phyloP scores from a whole-genome alignment of 2,888 invertebrate genomes.

The Leucophenga maculata region DNA sequence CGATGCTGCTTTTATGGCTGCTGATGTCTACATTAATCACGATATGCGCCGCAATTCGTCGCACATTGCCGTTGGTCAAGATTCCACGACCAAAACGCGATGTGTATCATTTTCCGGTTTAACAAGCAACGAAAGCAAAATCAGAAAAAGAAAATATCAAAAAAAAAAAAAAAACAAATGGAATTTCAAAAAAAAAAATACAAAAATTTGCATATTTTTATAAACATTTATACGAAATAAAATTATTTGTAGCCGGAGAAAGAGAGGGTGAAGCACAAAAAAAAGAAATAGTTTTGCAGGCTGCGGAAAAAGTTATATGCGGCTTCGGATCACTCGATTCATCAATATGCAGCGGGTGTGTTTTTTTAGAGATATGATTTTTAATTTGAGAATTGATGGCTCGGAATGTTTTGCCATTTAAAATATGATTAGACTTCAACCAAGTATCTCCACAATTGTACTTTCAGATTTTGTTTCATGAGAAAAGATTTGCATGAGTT shows the following conservation, averaged over 20 bases:
- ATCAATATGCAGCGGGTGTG: no score
- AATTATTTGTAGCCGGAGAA: background rate
- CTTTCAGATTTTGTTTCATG: no score
- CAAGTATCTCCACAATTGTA: no score
- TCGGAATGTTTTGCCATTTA: no score
- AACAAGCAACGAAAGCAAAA: background rate
- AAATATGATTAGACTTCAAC: no score
- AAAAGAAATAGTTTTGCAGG: background rate
- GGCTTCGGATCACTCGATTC: no score
- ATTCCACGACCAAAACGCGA: constrained; percentile 15
- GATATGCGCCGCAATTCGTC: constrained; percentile 13
- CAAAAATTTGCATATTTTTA: constrained; percentile 34
- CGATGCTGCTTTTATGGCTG: no score
- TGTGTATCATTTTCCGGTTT: constrained; percentile 6
- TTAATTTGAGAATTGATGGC: no score
- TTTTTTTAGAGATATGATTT: no score
- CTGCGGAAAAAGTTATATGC: no score
- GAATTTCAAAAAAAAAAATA: background rate
- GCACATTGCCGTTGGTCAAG: constrained; percentile 34
- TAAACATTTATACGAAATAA: background rate
- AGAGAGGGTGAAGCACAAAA: background rate
- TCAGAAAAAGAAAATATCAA: background rate
- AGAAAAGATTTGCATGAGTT: no score
- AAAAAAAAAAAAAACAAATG: background rate
- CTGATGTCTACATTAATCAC: no score